Evolutionary conservation across 2,113 vertebrate species (phyloP).

Genomic region (Malurus cyaneus): DNA sequence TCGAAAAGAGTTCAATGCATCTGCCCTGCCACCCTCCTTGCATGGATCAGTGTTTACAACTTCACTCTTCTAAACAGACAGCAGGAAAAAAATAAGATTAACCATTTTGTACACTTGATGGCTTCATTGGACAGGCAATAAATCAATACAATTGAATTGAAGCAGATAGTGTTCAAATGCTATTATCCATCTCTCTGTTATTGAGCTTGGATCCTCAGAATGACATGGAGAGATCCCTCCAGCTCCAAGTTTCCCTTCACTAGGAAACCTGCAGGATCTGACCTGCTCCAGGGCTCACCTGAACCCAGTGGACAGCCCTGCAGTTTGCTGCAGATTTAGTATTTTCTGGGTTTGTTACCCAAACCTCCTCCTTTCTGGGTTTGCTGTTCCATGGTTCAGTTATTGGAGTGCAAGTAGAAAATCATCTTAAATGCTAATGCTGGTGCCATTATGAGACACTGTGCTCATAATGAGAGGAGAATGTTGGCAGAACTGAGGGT

Average conservation of each 20-base stretch:
- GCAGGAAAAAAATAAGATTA: slow-evolving; percentile 54
- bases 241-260: slow-evolving; percentile 7
- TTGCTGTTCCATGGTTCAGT: not conserved
- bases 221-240: slow-evolving; percentile 26
- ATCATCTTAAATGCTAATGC: fast-evolving
- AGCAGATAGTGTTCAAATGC: slow-evolving; percentile 65
- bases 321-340: not conserved
- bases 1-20: not conserved
- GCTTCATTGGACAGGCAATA: slow-evolving; percentile 70
- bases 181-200: slow-evolving; percentile 62
- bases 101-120: slow-evolving; percentile 65
- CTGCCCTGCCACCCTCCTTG: not conserved
- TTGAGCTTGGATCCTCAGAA: slow-evolving; percentile 55
- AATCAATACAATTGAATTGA: slow-evolving; percentile 71
- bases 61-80: slow-evolving; percentile 33
- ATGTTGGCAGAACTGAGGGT: not conserved
- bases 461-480: not conserved
- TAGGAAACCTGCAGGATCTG: not conserved
- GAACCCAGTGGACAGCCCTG: fast-evolving
- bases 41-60: slow-evolving; percentile 8
- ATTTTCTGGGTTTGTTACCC: not conserved
- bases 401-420: not conserved
- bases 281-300: not conserved
- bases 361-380: not conserved
- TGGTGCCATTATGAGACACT: not conserved